phyloP scores from a whole-genome alignment of 2,797 vertebrate genomes.

The Carapus acus region DNA sequence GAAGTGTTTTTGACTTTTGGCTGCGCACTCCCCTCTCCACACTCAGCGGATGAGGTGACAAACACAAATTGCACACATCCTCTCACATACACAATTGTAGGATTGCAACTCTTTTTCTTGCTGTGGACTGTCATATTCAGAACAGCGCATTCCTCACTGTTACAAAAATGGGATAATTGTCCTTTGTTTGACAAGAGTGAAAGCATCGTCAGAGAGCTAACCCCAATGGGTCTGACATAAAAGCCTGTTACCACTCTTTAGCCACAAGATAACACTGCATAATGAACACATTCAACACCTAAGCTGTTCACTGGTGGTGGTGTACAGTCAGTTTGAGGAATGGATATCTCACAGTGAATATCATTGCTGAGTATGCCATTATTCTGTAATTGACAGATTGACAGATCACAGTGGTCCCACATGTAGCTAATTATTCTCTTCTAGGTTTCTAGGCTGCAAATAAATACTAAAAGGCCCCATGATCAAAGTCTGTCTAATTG shows the following conservation, averaged over 20 bases:
- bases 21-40: constrained; percentile 45
- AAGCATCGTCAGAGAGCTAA: constrained; percentile 68
- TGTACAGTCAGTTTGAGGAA: constrained; percentile 34
- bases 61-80: constrained; percentile 15
- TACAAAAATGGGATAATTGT: constrained; percentile 78
- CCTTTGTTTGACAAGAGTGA: constrained; percentile 81
- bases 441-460: too few species aligned
- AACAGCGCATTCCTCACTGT: constrained; percentile 64
- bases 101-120: constrained; percentile 40
- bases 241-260: constrained; percentile 79
- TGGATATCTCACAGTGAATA: too few species aligned
- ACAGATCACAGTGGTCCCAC: too few species aligned
- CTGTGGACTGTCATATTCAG: constrained; percentile 58
- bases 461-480: constrained; percentile 76
- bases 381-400: too few species aligned
- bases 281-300: constrained; percentile 33
- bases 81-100: constrained; percentile 41
- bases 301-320: constrained; percentile 34
- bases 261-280: constrained; percentile 22
- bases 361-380: too few species aligned
- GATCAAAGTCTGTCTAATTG: constrained; percentile 69
- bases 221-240: constrained; percentile 78
- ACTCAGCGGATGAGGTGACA: constrained; percentile 5
- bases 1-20: constrained; percentile 56
- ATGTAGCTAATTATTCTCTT: too few species aligned